Evolutionary conservation across 2,888 invertebrate genomes (phyloP).

Genomic region (Stenodema calcarata): DNA sequence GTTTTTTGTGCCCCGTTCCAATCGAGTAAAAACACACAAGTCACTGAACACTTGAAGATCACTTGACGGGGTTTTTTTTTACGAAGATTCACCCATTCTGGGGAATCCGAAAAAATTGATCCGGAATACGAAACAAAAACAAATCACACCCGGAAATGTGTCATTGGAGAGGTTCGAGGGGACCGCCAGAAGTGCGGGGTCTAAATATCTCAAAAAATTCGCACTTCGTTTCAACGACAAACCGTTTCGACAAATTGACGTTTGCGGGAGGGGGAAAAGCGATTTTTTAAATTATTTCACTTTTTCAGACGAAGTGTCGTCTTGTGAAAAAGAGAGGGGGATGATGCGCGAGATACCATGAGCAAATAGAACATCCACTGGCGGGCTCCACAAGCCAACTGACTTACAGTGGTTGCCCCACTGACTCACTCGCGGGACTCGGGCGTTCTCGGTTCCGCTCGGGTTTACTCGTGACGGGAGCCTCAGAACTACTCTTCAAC

Average conservation of each 20-base stretch:
- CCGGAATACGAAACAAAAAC: neutral
- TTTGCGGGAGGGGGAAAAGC: neutral
- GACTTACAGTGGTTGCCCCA: slow-evolving; percentile 58
- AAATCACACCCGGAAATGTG: slow-evolving; percentile 25
- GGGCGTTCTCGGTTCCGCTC: slow-evolving; percentile 53
- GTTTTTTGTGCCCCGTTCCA: neutral
- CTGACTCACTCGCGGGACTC: slow-evolving; percentile 59
- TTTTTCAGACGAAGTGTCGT: neutral
- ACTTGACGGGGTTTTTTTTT: neutral
- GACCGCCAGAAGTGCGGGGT: neutral
- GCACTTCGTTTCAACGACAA: neutral
- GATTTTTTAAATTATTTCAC: neutral
- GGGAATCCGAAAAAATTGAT: neutral
- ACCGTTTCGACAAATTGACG: neutral
- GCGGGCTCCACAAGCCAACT: slow-evolving; percentile 49
- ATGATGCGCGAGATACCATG: neutral
- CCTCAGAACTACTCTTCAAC: neutral
- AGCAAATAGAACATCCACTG: slow-evolving; percentile 17
- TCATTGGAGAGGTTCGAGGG: neutral
- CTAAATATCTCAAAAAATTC: neutral
- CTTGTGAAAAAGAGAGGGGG: neutral
- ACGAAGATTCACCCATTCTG: neutral
- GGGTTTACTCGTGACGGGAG: neutral
- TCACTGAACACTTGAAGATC: slow-evolving; percentile 25
- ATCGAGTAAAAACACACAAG: neutral